phyloP scores from a whole-genome alignment of 2,113 vertebrate species.

The Opisthocomus hoazin region DNA sequence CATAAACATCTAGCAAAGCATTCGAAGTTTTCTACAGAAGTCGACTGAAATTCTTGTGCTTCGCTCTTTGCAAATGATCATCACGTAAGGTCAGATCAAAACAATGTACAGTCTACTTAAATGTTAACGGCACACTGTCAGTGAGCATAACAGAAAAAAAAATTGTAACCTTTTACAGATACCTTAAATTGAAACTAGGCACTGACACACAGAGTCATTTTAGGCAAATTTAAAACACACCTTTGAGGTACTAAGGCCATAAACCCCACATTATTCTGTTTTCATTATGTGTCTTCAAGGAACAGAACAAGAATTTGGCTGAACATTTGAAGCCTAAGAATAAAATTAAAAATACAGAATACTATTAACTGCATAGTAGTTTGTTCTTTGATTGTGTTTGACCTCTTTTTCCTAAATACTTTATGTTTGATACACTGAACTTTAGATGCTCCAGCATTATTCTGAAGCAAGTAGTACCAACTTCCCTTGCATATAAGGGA shows the following conservation, averaged over 20 bases:
- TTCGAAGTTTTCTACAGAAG: background rate
- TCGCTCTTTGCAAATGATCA: background rate
- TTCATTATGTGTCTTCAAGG: background rate
- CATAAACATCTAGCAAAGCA: background rate
- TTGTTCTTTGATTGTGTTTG: background rate
- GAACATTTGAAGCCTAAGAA: background rate
- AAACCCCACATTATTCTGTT: background rate
- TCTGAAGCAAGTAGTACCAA: background rate
- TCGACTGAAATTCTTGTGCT: background rate
- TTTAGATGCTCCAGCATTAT: background rate
- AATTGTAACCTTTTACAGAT: background rate
- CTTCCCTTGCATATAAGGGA: background rate
- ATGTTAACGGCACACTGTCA: background rate
- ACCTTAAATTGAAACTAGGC: background rate
- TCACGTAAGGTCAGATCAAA: background rate
- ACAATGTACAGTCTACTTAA: background rate
- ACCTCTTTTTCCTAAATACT: background rate
- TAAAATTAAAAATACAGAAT: background rate
- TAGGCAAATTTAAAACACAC: background rate
- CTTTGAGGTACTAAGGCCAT: background rate
- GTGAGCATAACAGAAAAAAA: background rate
- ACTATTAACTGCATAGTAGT: background rate
- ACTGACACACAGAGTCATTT: background rate
- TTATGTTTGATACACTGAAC: background rate
- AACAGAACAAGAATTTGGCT: background rate